Conservation (phyloP, 2,888 invertebrate species). For the Bhutanitis thaidina region DNA sequence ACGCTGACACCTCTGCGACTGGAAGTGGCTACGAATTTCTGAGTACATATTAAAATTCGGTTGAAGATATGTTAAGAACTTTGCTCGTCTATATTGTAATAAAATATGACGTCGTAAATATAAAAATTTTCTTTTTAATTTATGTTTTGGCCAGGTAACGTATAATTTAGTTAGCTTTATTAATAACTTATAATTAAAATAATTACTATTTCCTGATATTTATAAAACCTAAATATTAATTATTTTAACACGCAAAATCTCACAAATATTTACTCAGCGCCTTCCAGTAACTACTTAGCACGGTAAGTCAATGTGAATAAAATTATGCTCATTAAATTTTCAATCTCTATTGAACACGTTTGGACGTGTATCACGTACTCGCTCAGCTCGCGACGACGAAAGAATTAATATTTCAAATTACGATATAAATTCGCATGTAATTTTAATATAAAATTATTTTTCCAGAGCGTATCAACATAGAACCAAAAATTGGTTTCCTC, state of each 20-base stretch:
- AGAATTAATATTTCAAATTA: slow-evolving; percentile 18
- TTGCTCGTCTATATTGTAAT: too few relatives aligned
- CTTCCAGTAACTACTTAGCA: neutral
- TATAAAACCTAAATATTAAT: too few relatives aligned
- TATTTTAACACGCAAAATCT: too few relatives aligned
- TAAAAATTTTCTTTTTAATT: too few relatives aligned
- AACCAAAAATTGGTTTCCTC: too few relatives aligned
- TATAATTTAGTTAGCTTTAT: too few relatives aligned
- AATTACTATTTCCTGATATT: too few relatives aligned
- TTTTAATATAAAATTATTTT: slow-evolving; percentile 11
- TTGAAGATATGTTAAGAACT: too few relatives aligned
- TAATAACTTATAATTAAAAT: too few relatives aligned
- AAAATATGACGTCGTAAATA: too few relatives aligned
- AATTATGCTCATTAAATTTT: slow-evolving; percentile 18
- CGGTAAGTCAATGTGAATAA: slow-evolving; percentile 3
- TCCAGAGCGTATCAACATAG: neutral
- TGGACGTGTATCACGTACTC: slow-evolving; percentile 13
- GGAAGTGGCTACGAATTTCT: slow-evolving; percentile 9
- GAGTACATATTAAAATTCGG: neutral
- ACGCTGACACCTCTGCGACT: slow-evolving; percentile 12
- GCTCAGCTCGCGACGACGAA: slow-evolving; percentile 2
- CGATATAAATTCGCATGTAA: slow-evolving; percentile 9
- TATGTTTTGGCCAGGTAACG: too few relatives aligned
- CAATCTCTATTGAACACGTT: slow-evolving; percentile 18
- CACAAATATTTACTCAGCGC: neutral